Base-by-base conservation (phyloP, 1,140 invertebrate genomes). In the Homalodisca vitripennis region DNA sequence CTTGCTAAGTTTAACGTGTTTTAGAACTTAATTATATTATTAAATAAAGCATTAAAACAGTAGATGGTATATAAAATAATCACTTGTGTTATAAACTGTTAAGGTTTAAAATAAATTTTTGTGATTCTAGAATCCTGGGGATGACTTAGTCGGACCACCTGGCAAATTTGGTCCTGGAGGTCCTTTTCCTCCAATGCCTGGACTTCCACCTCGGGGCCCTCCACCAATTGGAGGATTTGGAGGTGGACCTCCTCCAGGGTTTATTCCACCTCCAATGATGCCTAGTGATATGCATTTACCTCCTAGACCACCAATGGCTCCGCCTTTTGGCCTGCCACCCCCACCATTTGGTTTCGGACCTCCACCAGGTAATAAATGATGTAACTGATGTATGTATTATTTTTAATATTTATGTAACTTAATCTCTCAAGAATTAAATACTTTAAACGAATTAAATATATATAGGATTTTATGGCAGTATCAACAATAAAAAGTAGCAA, bases 271-370 rank as follows among this genome's bases (percentile, higher is more conserved):
- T 55, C 80, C 80, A 51, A 79, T 75, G 66, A 72, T 82, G 66
- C 80, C 81, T 17, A 77, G 79, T 65, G 80, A 78, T 68, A 26
- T 67, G 47, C 32, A 46, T 47, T 46, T 70, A 10, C 68, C 73
- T 12, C 73, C 71, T 20, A 68, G 70, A 34, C 85, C 89, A 51
- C 85, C 87, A 46, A 82, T 82, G 47, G 47, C 70, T 14, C 73
- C 73, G 2, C 72, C 72, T 20, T 92, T 91, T 79, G 89, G 84
- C 62, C 87, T 92, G 74, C 90, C 90, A 62, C 90, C 90, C 27
- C 90, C 90, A 31, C 89, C 89, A 51, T 90, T 89, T 79, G 86
- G 84, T 27, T 82, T 82, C 73, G 79, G 81, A 60, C 71, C 73
- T 41, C 71, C 73, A 20, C 24, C 63, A 57, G 69, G 69, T 67